phyloP scores from a whole-genome alignment of 1,140 invertebrate species.

The Drosophila miranda region DNA sequence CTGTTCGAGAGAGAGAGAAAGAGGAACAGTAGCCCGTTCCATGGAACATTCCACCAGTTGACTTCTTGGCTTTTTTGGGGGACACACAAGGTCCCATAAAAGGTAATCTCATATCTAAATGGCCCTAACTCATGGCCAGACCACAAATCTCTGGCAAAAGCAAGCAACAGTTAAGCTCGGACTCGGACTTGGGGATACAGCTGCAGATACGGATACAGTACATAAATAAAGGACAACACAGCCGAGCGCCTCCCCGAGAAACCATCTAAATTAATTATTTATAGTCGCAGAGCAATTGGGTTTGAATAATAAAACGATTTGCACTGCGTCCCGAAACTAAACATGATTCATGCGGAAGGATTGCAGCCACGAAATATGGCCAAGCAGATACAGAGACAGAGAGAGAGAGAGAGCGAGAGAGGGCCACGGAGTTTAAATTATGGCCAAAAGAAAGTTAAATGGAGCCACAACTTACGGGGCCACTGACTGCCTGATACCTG shows the following conservation, averaged over 20 bases:
- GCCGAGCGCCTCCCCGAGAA: conserved; percentile 15
- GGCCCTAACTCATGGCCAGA: conserved; percentile 37
- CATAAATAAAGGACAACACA: conserved; percentile 57
- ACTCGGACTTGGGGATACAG: background rate
- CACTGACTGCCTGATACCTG: background rate
- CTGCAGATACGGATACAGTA: background rate
- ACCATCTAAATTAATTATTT: conserved; percentile 79
- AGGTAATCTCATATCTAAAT: conserved; percentile 69
- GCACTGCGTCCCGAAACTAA: conserved; percentile 54
- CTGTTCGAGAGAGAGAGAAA: too few species aligned
- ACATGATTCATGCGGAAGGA: conserved; percentile 63
- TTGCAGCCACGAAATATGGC: conserved; percentile 37
- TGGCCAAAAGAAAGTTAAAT: conserved; percentile 42
- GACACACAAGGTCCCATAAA: conserved; percentile 37
- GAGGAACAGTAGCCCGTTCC: too few species aligned
- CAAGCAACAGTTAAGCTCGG: conserved; percentile 68
- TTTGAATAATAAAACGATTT: conserved; percentile 78
- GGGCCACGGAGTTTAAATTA: conserved; percentile 56
- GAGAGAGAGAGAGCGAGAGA: too few species aligned
- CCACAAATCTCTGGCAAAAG: conserved; percentile 54
- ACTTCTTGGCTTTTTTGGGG: conserved; percentile 12
- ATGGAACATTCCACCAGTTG: conserved; percentile 14
- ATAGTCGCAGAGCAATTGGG: conserved; percentile 70
- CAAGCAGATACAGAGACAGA: conserved; percentile 45
- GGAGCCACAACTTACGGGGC: conserved; percentile 22